phyloP scores from a whole-genome alignment of 2,888 invertebrate genomes.

The Cosmia trapezina region DNA sequence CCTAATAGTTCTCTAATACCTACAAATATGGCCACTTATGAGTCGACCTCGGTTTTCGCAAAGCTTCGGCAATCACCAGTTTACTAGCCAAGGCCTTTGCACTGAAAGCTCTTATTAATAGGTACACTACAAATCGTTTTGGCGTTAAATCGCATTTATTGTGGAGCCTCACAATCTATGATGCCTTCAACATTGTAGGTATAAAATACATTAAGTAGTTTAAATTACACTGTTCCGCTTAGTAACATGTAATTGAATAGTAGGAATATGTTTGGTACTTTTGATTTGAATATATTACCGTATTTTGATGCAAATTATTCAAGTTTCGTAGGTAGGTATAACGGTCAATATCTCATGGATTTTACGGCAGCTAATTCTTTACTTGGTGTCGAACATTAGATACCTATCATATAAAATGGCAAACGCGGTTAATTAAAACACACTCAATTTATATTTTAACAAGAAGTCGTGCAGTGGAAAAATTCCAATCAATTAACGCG shows the following conservation, averaged over 20 bases:
- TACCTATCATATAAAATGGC: not conserved
- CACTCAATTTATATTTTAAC: too few relatives aligned
- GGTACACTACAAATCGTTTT: slow-evolving; percentile 65
- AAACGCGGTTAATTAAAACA: too few relatives aligned
- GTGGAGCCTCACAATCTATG: slow-evolving; percentile 56
- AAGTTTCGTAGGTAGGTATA: too few relatives aligned
- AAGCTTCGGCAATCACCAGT: slow-evolving; percentile 72
- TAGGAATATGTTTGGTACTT: not conserved
- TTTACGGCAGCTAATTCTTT: not conserved
- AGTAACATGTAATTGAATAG: slow-evolving; percentile 12
- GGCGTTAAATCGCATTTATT: slow-evolving; percentile 67
- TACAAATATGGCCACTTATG: slow-evolving; percentile 51
- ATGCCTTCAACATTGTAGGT: slow-evolving; percentile 42
- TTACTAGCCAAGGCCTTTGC: slow-evolving; percentile 79
- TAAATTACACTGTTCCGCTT: slow-evolving; percentile 15
- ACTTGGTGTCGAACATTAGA: not conserved
- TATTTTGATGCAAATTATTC: not conserved
- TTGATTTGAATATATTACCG: slow-evolving; percentile 37
- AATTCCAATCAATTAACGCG: too few relatives aligned
- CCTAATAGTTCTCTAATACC: slow-evolving; percentile 50
- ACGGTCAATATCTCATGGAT: too few relatives aligned
- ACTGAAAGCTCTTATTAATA: slow-evolving; percentile 75
- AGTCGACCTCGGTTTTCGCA: slow-evolving; percentile 69
- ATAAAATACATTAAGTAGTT: slow-evolving; percentile 15
- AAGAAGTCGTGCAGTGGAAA: not conserved